phyloP scores from a whole-genome alignment of 2,888 invertebrate genomes.

The Mimachlamys varia region DNA sequence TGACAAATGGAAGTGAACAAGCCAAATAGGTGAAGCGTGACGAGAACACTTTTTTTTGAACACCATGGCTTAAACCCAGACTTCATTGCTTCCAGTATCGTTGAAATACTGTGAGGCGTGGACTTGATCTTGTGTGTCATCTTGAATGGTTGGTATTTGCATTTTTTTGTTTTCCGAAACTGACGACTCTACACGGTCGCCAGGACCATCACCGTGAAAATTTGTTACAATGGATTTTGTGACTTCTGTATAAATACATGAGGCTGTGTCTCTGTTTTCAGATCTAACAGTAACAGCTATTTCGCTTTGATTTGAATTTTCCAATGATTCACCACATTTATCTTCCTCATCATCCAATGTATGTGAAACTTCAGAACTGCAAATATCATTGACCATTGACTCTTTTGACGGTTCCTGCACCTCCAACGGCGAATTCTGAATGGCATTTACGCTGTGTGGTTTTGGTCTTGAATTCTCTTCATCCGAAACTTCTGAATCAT shows the following conservation, averaged over 20 bases:
- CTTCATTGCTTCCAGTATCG: neutral
- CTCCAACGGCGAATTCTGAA: neutral
- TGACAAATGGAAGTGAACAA: no score
- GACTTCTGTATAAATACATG: neutral
- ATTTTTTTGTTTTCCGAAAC: neutral
- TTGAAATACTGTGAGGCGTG: neutral
- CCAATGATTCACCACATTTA: neutral
- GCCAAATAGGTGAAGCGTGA: no score
- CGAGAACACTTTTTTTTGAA: no score
- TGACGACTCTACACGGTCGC: neutral
- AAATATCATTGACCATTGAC: neutral
- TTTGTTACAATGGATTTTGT: neutral
- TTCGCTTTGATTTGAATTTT: neutral
- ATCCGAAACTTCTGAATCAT: neutral
- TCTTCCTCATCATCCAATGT: neutral
- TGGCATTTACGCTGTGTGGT: neutral
- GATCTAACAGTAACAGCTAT: neutral
- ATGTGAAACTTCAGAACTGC: no score
- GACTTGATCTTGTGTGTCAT: neutral
- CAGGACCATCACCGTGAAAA: neutral
- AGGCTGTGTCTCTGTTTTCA: neutral
- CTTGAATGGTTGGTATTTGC: neutral
- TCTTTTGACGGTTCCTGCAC: neutral
- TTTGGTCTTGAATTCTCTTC: no score
- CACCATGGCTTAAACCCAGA: neutral